These are phyloP conservation scores for Zapornia atra DNA, from an alignment of 2,113 vertebrate species.

Conservation along the genomic window DNA sequence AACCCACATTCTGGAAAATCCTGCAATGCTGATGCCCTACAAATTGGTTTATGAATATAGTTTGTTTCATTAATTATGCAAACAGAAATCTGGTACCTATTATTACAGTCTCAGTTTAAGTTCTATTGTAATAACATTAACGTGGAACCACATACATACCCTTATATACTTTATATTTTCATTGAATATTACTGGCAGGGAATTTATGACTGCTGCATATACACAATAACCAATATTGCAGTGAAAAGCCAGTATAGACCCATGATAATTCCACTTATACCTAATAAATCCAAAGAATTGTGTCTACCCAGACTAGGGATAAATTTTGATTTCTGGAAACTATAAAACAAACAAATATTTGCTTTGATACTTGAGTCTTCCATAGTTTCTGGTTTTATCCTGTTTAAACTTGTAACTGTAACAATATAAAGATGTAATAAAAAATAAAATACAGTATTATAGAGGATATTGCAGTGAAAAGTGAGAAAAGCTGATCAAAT, in stretches of 20 bases:
- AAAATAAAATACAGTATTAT: slow-evolving; percentile 2
- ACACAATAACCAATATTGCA: background rate
- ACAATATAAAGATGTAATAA: background rate
- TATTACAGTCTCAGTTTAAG: background rate
- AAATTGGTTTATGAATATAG: background rate
- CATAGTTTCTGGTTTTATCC: background rate
- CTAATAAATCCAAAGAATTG: background rate
- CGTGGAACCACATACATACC: background rate
- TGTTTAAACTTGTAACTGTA: slow-evolving; percentile 10
- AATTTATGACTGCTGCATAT: background rate
- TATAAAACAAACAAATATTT: slow-evolving; percentile 33
- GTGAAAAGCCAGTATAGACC: background rate
- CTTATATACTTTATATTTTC: background rate
- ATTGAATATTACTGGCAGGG: background rate
- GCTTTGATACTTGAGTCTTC: slow-evolving; percentile 19
- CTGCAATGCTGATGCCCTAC: background rate
- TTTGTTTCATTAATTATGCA: background rate
- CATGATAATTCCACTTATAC: background rate
- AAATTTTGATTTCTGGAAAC: background rate
- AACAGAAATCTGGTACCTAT: background rate
- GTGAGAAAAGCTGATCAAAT: slow-evolving; percentile 39
- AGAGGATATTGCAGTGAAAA: background rate
- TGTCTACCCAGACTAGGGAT: background rate
- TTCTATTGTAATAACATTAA: background rate
- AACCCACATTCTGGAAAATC: background rate